Evolutionary conservation across 2,797 vertebrate species (phyloP).

Genomic region (Monodelphis domestica): DNA sequence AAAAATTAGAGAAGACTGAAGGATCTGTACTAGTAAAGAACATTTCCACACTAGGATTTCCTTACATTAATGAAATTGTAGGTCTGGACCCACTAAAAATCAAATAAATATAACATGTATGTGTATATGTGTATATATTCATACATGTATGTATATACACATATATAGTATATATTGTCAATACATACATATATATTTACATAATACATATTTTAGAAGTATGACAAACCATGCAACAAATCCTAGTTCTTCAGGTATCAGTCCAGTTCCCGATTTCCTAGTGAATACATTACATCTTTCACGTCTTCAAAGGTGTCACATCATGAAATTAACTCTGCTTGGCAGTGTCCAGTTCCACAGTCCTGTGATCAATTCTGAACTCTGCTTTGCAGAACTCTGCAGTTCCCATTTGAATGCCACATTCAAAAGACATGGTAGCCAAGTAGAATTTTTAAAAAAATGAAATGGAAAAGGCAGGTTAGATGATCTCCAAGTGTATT

Average conservation of each 20-base stretch:
- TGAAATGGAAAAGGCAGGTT: background rate
- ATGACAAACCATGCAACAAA: background rate
- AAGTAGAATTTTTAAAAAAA: background rate
- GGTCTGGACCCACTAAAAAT: too few species aligned
- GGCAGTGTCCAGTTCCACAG: background rate
- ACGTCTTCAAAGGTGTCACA: background rate
- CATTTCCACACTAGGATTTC: too few species aligned
- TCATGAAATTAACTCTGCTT: background rate
- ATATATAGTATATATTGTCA: background rate
- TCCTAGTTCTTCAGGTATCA: background rate
- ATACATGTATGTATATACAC: too few species aligned
- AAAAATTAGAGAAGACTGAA: too few species aligned
- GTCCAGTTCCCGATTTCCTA: background rate
- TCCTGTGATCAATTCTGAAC: background rate
- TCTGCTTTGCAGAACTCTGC: background rate
- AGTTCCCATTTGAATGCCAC: background rate
- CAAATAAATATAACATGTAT: too few species aligned
- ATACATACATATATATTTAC: background rate
- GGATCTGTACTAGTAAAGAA: too few species aligned
- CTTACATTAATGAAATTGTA: too few species aligned
- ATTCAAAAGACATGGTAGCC: background rate
- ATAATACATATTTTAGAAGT: background rate
- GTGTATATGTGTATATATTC: too few species aligned
- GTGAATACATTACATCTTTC: background rate
- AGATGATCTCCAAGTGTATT: background rate